Evolutionary conservation across 2,888 invertebrate genomes (phyloP).

Genomic region (Agrochola lota): DNA sequence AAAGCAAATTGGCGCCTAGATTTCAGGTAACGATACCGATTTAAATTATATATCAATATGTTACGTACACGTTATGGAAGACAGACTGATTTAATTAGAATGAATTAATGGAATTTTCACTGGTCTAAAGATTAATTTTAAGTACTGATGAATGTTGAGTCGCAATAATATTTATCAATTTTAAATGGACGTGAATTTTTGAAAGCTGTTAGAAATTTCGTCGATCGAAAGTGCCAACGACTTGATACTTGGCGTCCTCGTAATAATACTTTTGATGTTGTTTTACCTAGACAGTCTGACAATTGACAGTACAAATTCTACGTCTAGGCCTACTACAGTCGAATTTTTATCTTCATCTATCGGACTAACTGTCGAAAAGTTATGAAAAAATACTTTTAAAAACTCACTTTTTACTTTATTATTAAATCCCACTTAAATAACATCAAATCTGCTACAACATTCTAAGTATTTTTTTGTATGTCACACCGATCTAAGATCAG

Average conservation of each 20-base stretch:
- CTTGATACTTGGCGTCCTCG: constrained; percentile 22
- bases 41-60: constrained; percentile 54
- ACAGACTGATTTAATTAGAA: constrained; percentile 75
- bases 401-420: constrained; percentile 48
- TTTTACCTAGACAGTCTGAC: constrained; percentile 49
- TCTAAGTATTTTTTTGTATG: constrained; percentile 55
- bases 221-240: constrained; percentile 16
- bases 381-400: constrained; percentile 64
- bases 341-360: constrained; percentile 49
- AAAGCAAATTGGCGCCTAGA: constrained; percentile 47
- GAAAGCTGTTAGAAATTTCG: constrained; percentile 17
- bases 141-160: constrained; percentile 8
- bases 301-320: constrained; percentile 66
- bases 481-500: constrained; percentile 50
- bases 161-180: constrained; percentile 15
- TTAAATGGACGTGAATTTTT: constrained; percentile 11
- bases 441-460: constrained; percentile 62
- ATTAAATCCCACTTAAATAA: constrained; percentile 54
- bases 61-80: constrained; percentile 77
- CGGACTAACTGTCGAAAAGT: constrained; percentile 57
- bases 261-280: constrained; percentile 39
- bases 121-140: constrained; percentile 24
- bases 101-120: constrained; percentile 47
- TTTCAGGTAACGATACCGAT: constrained; percentile 44
- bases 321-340: constrained; percentile 61